Conservation (phyloP, 2,113 vertebrate genomes). For the Phylloscopus trochilus region DNA sequence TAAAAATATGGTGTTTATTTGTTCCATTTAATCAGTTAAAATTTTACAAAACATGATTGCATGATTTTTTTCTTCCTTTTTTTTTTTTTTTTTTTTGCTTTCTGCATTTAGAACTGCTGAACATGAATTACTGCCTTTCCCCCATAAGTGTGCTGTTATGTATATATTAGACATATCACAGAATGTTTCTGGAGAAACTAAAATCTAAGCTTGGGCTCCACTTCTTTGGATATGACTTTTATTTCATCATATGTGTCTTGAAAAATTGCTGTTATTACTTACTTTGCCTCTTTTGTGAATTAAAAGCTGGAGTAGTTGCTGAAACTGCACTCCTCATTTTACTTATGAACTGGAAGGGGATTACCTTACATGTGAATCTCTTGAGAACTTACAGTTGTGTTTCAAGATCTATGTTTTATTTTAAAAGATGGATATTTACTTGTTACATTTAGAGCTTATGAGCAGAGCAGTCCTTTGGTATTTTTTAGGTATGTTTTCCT, state of each 20-base stretch:
- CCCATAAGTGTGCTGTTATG: background rate
- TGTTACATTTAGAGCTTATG: background rate
- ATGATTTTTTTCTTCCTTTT: constrained; percentile 30
- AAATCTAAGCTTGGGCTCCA: background rate
- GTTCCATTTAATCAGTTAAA: background rate
- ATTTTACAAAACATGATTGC: background rate
- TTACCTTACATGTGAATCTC: background rate
- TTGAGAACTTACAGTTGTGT: background rate
- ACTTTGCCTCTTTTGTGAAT: background rate
- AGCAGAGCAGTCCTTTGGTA: background rate
- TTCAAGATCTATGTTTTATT: background rate
- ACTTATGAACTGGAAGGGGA: background rate
- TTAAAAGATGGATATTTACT: background rate
- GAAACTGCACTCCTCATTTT: background rate
- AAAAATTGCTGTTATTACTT: background rate
- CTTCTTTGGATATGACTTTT: background rate
- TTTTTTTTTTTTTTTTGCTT: background rate
- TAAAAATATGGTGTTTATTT: background rate
- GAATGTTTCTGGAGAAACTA: background rate
- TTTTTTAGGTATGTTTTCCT: background rate
- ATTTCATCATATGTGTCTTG: background rate
- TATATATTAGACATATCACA: background rate
- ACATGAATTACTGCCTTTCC: constrained; percentile 13
- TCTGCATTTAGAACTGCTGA: background rate
- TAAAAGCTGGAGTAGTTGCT: background rate